Evolutionary conservation across 1,140 invertebrate genomes (phyloP), one percentile per base, ranked within the genome.

Genomic region (Oryctes rhinoceros): DNA sequence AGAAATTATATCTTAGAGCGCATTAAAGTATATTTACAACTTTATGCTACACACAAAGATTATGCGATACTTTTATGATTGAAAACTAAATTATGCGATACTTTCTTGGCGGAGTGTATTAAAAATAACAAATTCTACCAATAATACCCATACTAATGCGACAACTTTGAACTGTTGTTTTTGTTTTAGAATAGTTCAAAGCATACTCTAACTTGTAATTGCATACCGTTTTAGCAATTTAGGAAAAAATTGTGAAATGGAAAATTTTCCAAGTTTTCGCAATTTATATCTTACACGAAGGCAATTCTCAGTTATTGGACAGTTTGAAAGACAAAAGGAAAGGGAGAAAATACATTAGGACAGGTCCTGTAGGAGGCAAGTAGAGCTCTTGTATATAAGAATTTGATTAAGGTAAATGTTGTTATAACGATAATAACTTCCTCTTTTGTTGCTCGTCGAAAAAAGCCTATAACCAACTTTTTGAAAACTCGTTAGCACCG

Each of bases 351-450:
- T 71, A 37, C 65, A 37, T 71, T 71, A 10, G 20, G 20, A 37
- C 6, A 71, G 65, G 35, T 71, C 7, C 65, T 37, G 65, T 13
- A 9, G 35, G 15, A 71, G 24, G n/a, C n/a, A n/a, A n/a, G 65
- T 39, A 24, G 65, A 24, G n/a, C 65, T 71, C 35, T 71, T 71
- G 20, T 71, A 71, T 59, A 59, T 37, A 71, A 35, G 65, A 71
- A 71, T 71, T 71, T 71, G 65, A 71, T 71, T 71, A 71, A 0
- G 24, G 65, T 11, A 71, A 71, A 71, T 35, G 18, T 71, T 37
- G 24, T 71, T 71, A 71, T 7, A 24, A 59, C 53, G 53, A 71
- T 71, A 15, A 71, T 35, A 9, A 71, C 65, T 13, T 35, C 35
- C 65, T 71, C 37, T 71, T 15, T 71, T 24, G 65, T 35, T 35